Base-by-base conservation (phyloP, 1,140 invertebrate genomes). In the Drosophila subpulchrella region DNA sequence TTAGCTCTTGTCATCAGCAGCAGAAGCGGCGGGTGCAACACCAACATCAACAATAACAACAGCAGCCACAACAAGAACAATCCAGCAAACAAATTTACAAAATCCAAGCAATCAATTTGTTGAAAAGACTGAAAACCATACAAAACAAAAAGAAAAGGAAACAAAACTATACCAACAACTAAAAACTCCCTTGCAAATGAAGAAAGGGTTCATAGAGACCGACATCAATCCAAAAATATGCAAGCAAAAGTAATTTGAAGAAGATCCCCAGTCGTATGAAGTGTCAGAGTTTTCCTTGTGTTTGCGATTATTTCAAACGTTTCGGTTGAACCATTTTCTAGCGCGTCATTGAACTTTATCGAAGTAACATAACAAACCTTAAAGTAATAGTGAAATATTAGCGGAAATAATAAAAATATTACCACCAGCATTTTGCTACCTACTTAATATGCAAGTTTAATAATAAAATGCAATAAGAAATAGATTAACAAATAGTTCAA, bases 1-100 rank as follows among this genome's bases (percentile, higher is more conserved):
- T 58, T 51, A 75, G 78, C 55, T 68, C 51, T 55, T 78, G 42
- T 76, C 59, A 75, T 51, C 55, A 60, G 44, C 55, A 55, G 51
- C 42, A 27, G 27, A 17, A 38, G 50, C 50, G 32, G 50, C 50
- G 11, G 51, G 34, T 56, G 12, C 42, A 55, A 58, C n/a, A 71
- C 30, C 27, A 44, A 55, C 30, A 54, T 32, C 15, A 75, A 48
- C 44, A 81, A 58, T 24, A 65, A 65, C 41, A 75, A 41, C 17
- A 56, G 12, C 50, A 58, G 13, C 42, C 78, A 75, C 30, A 81
- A 86, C 78, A 78, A 72, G 84, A 88, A 89, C 83, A 88, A 88
- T 88, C 83, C 80, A 89, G 67, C 61, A 61, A 88, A 89, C 84
- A 88, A 88, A 88, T 82, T 89, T 88, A 88, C 83, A 88, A 88